Evolutionary conservation across 2,888 invertebrate species (phyloP), one percentile per base, ranked within the genome.

Genomic region (Hylaea fasciaria): DNA sequence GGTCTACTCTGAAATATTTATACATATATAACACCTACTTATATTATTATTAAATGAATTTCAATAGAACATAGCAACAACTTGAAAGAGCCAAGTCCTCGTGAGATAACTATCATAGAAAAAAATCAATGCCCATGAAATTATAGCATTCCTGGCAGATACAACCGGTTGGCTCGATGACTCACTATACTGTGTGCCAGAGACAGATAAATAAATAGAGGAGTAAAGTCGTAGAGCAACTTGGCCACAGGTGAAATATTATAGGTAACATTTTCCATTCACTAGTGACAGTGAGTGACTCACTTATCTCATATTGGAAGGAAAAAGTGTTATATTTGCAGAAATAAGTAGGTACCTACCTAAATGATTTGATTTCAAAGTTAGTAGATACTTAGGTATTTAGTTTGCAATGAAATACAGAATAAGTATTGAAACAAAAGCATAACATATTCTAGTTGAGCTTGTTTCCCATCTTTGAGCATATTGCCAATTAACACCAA

Each of bases 161-260:
- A 54, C 44, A 64, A 65, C 61, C 58, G 63, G 70, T 65, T 52
- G 43, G 35, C 66, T 65, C 64, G 51, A 65, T 60, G 46, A 58
- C 57, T 65, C 12, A 44, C 22, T 22, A 17, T 37, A 68, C 65
- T 66, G 66, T 50, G 54, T 45, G 22, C 7, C 43, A 74, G 68
- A 66, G 70, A 69, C 68, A 72, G 70, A 78, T 76, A 74, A 70
- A 78, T 77, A 78, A 74, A 69, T 61, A 72, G 14, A 49, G 73
- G 65, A 74, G 62, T 44, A 73, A 75, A 78, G 66, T 76, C 62
- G 78, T 72, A 62, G 57, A 70, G 73, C 78, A 64, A 72, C 72
- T 72, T 41, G 54, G 48, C 40, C 9, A 50, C 62, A 67, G 59
- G 63, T 65, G 57, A 65, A 49, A 43, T 65, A 22, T 22, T 22